phyloP scores from a whole-genome alignment of 2,888 invertebrate genomes.

The Lithophane socia region DNA sequence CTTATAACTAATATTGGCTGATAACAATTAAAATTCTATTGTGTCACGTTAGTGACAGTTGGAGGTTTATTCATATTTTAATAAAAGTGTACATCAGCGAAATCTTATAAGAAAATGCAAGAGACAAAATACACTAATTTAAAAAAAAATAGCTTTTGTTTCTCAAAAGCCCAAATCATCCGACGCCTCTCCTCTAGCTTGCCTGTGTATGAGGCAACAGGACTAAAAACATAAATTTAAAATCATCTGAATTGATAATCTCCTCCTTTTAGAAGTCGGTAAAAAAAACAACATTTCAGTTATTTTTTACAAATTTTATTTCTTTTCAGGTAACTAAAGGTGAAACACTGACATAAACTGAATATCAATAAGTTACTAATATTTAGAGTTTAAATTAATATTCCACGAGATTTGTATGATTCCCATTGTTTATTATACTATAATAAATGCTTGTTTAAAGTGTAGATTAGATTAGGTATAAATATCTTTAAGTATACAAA shows the following conservation, averaged over 20 bases:
- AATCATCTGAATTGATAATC: no score
- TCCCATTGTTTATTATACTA: conserved; percentile 30
- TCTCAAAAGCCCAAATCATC: neutral
- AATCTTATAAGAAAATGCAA: neutral
- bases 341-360: conserved; percentile 94
- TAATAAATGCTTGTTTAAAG: conserved; percentile 44
- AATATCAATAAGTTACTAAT: conserved; percentile 48
- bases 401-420: conserved; percentile 52
- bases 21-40: no score
- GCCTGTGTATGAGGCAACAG: neutral
- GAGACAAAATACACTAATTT: neutral
- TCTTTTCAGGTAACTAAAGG: conserved; percentile 95
- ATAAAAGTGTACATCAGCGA: conserved; percentile 3
- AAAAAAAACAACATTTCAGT: conserved; percentile 28
- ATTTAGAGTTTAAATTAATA: conserved; percentile 54
- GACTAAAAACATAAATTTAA: neutral
- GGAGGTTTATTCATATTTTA: neutral
- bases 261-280: neutral
- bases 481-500: conserved; percentile 51
- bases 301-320: conserved; percentile 59
- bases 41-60: no score
- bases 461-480: conserved; percentile 50
- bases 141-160: neutral
- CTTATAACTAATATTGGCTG: no score
- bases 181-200: neutral